Conservation (phyloP, 2,113 vertebrate species). For the Vimba vimba region DNA sequence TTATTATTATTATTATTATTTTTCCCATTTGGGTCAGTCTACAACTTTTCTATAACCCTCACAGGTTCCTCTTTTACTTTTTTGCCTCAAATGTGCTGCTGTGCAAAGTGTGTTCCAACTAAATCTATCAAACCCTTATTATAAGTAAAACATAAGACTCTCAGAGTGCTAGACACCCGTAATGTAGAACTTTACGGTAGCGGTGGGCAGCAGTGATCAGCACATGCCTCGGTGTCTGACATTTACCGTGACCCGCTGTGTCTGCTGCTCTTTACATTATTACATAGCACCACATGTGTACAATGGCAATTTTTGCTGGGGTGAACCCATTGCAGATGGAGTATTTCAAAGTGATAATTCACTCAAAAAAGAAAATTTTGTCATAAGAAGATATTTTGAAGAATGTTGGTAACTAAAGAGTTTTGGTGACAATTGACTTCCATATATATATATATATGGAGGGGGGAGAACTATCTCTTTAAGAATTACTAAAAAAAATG, state of each 20-base stretch:
- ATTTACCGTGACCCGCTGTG: conserved; percentile 24
- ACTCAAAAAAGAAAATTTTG: too few species aligned
- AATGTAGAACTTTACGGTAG: not conserved
- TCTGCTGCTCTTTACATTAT: too few species aligned
- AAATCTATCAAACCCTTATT: not conserved
- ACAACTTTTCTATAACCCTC: not conserved
- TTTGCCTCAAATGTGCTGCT: not conserved
- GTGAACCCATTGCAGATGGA: not conserved
- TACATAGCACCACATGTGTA: too few species aligned
- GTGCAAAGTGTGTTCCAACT: not conserved
- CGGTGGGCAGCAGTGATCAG: not conserved
- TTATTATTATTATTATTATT: not conserved
- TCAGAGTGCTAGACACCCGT: not conserved
- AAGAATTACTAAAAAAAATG: not conserved
- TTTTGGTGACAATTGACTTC: not conserved
- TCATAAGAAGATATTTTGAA: too few species aligned
- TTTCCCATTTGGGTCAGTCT: not conserved
- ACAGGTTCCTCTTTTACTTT: not conserved
- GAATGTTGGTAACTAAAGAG: too few species aligned
- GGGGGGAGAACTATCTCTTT: not conserved
- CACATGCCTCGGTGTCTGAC: conserved; percentile 33
- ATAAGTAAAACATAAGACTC: not conserved
- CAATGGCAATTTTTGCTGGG: not conserved
- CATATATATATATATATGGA: too few species aligned
- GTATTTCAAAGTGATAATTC: not conserved